Percentiles rank a stretch among this genome's conserved stretches.
phyloP scores from a whole-genome alignment of 2,797 vertebrate species.

The Clarias platycephalus region DNA sequence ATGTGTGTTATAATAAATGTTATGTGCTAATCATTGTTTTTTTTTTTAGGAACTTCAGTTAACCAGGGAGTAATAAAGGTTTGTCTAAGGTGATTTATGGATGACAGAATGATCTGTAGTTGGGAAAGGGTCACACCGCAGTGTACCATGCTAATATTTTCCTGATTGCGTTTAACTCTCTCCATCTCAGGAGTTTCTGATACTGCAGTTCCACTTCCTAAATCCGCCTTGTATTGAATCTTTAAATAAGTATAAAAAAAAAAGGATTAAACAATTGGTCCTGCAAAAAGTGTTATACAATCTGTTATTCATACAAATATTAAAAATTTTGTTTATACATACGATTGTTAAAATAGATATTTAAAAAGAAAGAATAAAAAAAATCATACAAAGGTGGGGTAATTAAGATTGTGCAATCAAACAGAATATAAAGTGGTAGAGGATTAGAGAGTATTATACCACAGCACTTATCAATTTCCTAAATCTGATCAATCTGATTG shows the following conservation, averaged over 20 bases:
- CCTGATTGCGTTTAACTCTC: conserved; percentile 94
- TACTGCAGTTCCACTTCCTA: conserved; percentile 89
- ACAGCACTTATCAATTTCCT: neutral
- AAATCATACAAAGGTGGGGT: neutral
- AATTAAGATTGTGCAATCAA: neutral
- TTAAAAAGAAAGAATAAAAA: neutral
- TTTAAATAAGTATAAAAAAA: conserved; percentile 74
- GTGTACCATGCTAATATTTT: conserved; percentile 93
- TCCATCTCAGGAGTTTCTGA: conserved; percentile 97
- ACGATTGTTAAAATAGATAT: neutral
- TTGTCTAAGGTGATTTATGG: conserved; percentile 29
- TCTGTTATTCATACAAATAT: neutral
- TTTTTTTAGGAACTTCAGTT: conserved; percentile 22
- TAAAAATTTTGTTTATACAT: neutral
- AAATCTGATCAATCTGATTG: neutral
- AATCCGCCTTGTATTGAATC: conserved; percentile 90
- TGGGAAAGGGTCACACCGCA: conserved; percentile 56
- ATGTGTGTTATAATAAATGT: conserved; percentile 46
- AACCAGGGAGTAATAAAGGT: conserved; percentile 17
- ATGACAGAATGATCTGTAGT: conserved; percentile 1
- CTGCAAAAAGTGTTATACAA: neutral
- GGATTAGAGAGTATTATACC: conserved; percentile 9
- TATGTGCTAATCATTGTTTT: conserved; percentile 38
- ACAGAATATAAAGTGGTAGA: neutral
- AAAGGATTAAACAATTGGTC: neutral